phyloP scores from a whole-genome alignment of 2,797 vertebrate genomes.

The Pseudochaenichthys georgianus region DNA sequence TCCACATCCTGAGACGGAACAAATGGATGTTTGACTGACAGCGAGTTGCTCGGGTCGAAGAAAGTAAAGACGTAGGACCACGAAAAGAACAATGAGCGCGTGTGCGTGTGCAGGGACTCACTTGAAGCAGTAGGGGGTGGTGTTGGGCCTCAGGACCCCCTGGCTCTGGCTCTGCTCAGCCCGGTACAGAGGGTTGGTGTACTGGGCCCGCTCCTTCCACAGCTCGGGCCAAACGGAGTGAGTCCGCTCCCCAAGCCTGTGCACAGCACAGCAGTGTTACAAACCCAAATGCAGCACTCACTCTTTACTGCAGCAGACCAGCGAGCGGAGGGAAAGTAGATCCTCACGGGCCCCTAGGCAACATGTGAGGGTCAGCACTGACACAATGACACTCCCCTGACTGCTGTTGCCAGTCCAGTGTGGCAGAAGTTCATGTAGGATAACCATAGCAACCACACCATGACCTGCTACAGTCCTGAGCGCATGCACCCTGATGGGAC shows the following conservation, averaged over 20 bases:
- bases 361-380: not conserved
- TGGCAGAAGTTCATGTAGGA: not conserved
- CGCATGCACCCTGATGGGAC: not conserved
- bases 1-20: slow-evolving; percentile 90
- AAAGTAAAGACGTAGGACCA: no score
- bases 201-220: slow-evolving; percentile 90
- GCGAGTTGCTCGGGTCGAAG: not conserved
- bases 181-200: slow-evolving; percentile 91
- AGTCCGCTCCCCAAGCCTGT: slow-evolving; percentile 90
- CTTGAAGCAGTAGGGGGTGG: slow-evolving; percentile 94
- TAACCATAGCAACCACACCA: not conserved
- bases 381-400: not conserved
- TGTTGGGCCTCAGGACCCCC: slow-evolving; percentile 87
- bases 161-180: slow-evolving; percentile 87
- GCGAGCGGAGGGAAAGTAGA: no score
- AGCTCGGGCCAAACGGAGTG: slow-evolving; percentile 93
- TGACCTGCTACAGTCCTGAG: not conserved
- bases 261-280: slow-evolving; percentile 2
- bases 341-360: not conserved
- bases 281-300: not conserved
- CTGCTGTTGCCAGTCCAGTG: not conserved
- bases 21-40: not conserved
- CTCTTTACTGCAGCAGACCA: no score
- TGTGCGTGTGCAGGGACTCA: slow-evolving; percentile 73
- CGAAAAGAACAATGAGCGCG: no score